These are phyloP conservation scores for Lepus europaeus DNA, from an alignment of 2,113 vertebrate species.

Conservation along the genomic window DNA sequence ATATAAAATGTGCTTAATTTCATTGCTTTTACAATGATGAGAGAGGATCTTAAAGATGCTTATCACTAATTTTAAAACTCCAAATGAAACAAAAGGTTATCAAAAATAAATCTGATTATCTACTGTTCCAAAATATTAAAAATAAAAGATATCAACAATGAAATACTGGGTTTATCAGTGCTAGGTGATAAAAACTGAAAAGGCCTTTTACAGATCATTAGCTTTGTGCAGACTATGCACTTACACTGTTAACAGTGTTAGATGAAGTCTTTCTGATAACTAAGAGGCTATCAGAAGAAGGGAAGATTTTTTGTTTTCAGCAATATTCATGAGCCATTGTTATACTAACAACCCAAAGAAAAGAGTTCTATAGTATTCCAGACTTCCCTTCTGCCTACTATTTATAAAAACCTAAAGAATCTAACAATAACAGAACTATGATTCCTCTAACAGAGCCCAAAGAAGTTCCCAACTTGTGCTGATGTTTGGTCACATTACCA, in stretches of 20 bases:
- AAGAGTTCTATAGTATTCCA: not conserved
- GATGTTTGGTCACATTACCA: not conserved
- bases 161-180: not conserved
- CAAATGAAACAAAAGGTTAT: slow-evolving; percentile 23
- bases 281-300: not conserved
- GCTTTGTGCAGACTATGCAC: not conserved
- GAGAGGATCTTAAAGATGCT: not conserved
- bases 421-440: not conserved
- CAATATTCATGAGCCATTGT: not conserved
- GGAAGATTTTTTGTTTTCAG: not conserved
- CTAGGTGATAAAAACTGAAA: slow-evolving; percentile 31
- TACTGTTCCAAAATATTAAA: not conserved
- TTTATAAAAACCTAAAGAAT: not conserved
- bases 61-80: slow-evolving; percentile 43
- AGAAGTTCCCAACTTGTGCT: not conserved
- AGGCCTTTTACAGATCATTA: not conserved
- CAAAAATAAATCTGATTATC: slow-evolving; percentile 17
- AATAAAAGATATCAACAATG: slow-evolving; percentile 1
- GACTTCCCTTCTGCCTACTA: not conserved
- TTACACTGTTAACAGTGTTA: not conserved
- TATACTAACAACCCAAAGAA: not conserved
- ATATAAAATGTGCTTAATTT: slow-evolving; percentile 38
- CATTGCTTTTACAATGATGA: not conserved
- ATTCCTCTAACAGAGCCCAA: not conserved
- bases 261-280: not conserved